These are phyloP conservation scores for Notothenia rossii DNA, from an alignment of 2,113 vertebrate species.

Conservation along the genomic window DNA sequence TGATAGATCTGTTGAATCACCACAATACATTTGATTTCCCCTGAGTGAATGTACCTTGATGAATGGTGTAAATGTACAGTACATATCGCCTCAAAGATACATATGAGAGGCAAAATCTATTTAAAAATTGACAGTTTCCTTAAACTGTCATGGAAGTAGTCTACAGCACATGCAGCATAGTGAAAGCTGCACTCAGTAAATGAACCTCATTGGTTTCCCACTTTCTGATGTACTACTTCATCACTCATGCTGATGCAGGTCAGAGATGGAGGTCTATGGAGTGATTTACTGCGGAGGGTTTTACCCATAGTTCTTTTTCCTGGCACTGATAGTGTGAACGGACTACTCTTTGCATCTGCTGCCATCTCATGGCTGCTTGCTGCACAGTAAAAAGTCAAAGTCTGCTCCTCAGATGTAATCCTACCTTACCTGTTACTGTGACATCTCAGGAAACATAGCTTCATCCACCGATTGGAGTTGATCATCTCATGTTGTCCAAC, in stretches of 20 bases:
- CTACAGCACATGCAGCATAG: neutral
- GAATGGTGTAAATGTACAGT: neutral
- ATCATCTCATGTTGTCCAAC: neutral
- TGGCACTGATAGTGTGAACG: neutral
- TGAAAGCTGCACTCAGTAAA: constrained; percentile 24
- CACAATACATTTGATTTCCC: neutral
- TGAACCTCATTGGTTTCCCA: constrained; percentile 5
- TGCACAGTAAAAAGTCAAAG: neutral
- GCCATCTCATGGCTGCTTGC: constrained; percentile 71
- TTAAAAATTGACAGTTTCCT: constrained; percentile 20
- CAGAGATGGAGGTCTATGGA: neutral
- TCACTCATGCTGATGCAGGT: constrained; percentile 4
- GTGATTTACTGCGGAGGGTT: constrained; percentile 3
- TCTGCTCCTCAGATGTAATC: neutral
- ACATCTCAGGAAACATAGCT: neutral
- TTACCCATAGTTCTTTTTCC: neutral
- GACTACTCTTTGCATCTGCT: constrained; percentile 66
- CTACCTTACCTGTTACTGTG: neutral
- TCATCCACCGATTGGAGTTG: neutral
- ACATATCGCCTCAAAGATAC: neutral
- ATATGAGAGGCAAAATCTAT: constrained; percentile 5
- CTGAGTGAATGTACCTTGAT: neutral
- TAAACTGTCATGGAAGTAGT: constrained; percentile 3
- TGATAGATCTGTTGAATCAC: neutral
- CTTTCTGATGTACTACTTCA: neutral